Percentiles rank a stretch among this genome's conserved stretches.
These are phyloP conservation scores for Scaptomyza cyrtandrae DNA, from an alignment of 2,888 invertebrate genomes.

Conservation along the genomic window DNA sequence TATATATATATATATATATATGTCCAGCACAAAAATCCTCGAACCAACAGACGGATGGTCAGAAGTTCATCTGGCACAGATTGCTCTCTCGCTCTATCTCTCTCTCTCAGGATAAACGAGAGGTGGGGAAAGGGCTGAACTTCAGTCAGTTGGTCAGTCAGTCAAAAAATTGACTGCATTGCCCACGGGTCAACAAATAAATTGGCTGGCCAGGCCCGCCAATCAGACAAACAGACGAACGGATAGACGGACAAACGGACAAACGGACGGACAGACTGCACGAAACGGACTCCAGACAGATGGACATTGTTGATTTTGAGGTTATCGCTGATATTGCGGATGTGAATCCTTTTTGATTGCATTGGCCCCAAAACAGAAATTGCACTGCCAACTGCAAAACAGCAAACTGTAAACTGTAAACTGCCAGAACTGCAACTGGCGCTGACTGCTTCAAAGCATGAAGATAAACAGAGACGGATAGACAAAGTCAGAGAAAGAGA, in stretches of 20 bases:
- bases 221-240: slow-evolving; percentile 16
- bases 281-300: not conserved
- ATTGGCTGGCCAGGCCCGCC: slow-evolving; percentile 60
- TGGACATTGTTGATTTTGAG: slow-evolving; percentile 77
- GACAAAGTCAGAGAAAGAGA: slow-evolving; percentile 6
- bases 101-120: not conserved
- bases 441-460: not conserved
- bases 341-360: slow-evolving; percentile 80
- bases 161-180: slow-evolving; percentile 79
- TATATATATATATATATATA: slow-evolving; percentile 52
- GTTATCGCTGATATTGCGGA: slow-evolving; percentile 80
- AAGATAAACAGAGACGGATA: not conserved
- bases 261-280: not conserved
- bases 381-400: slow-evolving; percentile 46
- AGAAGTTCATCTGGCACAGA: slow-evolving; percentile 54
- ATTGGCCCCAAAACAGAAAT: slow-evolving; percentile 60
- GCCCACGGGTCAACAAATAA: slow-evolving; percentile 80
- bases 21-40: slow-evolving; percentile 51
- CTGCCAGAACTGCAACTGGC: slow-evolving; percentile 8
- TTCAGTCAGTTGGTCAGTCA: slow-evolving; percentile 57
- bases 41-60: slow-evolving; percentile 2
- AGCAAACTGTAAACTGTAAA: slow-evolving; percentile 23
- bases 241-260: not conserved
- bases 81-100: slow-evolving; percentile 40
- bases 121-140: not conserved